Evolutionary conservation across 1,140 invertebrate genomes (phyloP), one percentile per base, ranked within the genome.

Genomic region (Orchestia grillus): DNA sequence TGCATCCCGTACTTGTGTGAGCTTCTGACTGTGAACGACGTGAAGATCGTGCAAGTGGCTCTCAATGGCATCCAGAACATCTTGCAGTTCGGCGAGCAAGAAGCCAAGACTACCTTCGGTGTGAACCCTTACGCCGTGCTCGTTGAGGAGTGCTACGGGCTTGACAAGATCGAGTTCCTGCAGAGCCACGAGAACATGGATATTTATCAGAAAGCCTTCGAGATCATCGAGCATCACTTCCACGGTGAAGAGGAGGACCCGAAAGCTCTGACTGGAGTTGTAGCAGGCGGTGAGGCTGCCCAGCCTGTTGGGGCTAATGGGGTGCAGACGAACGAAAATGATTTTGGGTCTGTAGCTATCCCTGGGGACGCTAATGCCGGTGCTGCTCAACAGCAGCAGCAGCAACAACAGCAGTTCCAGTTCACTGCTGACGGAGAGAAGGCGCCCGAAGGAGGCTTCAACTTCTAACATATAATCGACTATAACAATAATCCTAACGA

Each of bases 51-150:
- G n/a, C 99, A 99, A 97, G 99, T 99, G 62, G 99, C 99, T 53
- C 98, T 99, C 0, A 99, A 99, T 97, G 99, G 99, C 53, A 98
- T 99, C 47, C 99, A 99, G 97, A 99, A 99, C 98, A 99, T 99
- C 97, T 97, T 99, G 41, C 98, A 99, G 97, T 98, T 99, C 23
- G 99, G 99, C 53, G 99, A 99, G 97, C 98, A 99, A 97, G 98
- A 98, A 97, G 98, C 98, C 6, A 98, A 98, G 97, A 97, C 97
- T 77, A 97, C 97, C 77, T 98, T 98, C 88, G 98, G 98, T 45
- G 98, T 98, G 15, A 99, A 99, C 97, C 98, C 98, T 0, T 99
- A 99, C 97, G 98, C 99, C 44, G 98, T 99, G 47, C 97, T 99
- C 62, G 98, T 99, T 96, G 99, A 99, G 97, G 99, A 99, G 98